Base-by-base conservation (phyloP, 2,113 vertebrate genomes). In the Pachyramphus minor region DNA sequence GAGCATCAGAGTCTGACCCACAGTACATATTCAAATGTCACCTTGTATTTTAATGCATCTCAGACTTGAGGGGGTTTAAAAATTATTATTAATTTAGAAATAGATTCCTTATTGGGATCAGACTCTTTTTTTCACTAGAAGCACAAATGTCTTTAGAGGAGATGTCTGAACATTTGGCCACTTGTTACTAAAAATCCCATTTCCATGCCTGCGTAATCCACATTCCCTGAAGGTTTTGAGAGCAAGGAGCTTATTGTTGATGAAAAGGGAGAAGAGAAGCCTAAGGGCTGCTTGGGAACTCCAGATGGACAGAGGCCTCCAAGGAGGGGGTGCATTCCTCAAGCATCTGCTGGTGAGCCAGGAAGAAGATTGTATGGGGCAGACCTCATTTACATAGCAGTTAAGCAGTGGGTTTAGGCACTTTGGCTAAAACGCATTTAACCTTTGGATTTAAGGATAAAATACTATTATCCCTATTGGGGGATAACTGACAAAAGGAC, bases 151-250 rank as follows among this genome's bases (percentile, higher is more conserved):
- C 92, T 90, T 90, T 80, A 94, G 68, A 96, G 21, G 50, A 88
- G 80, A 92, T 1, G 3, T 68, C 56, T 92, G 92, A 97, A 91
- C 68, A 84, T 90, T 96, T 94, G 90, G 76, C 80, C 73, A 86
- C 95, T 96, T 95, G 93, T 94, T 88, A 93, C 85, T 75, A 91
- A 96, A 96, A 94, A 96, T 93, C 93, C 92, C 41, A 94, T 96
- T 96, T 96, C 79, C 88, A 93, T 78, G 91, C 47, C 1, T 78
- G 42, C 69, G 49, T 95, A 96, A 97, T 93, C 91, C 89, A 84
- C 6, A 6, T 80, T 95, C 94, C 94, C 96, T 44, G 47, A 87
- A 95, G 94, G 84, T 81, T 95, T 89, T 90, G 64, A 89, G 76
- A 93, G 83, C 64, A 92, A 96, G 84, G 20, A 92, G 89, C 84